These are phyloP conservation scores for Philonicus albiceps DNA, from an alignment of 2,888 invertebrate species.

Conservation along the genomic window DNA sequence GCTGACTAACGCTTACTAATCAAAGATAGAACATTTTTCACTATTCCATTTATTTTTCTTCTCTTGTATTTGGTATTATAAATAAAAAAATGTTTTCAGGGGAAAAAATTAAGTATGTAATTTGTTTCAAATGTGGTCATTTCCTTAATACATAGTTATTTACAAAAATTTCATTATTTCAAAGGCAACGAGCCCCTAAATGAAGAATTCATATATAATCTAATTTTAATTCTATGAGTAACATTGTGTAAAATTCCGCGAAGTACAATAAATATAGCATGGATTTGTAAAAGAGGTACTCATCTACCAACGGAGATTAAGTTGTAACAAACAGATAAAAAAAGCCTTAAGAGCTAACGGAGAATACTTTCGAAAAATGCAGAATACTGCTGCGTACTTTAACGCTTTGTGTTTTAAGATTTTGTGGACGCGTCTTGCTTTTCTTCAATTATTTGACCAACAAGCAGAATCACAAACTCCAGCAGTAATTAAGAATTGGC, in stretches of 20 bases:
- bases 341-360: neutral
- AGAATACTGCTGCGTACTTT: conserved; percentile 26
- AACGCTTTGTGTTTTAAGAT: conserved; percentile 11
- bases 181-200: neutral
- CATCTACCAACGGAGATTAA: neutral
- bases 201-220: neutral
- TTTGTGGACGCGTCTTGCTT: neutral
- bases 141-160: conserved; percentile 2
- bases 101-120: neutral
- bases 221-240: conserved; percentile 17
- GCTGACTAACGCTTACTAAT: no score
- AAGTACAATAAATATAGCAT: conserved; percentile 12
- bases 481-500: neutral
- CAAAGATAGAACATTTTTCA: no score
- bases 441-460: neutral
- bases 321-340: neutral
- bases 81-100: neutral
- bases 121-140: neutral
- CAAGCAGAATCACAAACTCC: neutral
- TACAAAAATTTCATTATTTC: conserved; percentile 17
- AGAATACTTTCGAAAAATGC: conserved; percentile 33
- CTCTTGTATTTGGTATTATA: neutral
- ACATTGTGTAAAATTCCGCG: neutral
- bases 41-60: no score
- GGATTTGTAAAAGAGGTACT: neutral